Evolutionary conservation across 2,888 invertebrate species (phyloP), one percentile per base, ranked within the genome.

Genomic region (Molorchus minor): DNA sequence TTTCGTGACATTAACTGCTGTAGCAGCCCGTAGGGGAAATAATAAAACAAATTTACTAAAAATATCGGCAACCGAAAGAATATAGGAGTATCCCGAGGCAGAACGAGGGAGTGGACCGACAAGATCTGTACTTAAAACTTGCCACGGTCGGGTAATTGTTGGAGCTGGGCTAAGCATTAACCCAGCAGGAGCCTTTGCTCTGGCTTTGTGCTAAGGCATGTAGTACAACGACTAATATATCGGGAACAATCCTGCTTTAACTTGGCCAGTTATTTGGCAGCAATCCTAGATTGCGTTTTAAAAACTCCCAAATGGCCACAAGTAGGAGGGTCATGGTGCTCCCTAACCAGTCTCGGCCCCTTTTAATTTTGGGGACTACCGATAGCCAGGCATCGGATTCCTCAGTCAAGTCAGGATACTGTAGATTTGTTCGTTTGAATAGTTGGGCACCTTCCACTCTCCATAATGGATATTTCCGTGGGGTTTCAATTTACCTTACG

Each of bases 231-330:
- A 3, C 15, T 13, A 15, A 36, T 36, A 15, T 36, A 36, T n/a
- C n/a, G n/a, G n/a, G n/a, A n/a, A n/a, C n/a, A n/a, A n/a, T n/a
- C n/a, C n/a, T n/a, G n/a, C 12, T 36, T 12, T 15, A 8, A 8
- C 16, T 36, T 5, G 36, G 36, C 36, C 36, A 36, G 12, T 36
- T 36, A 36, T 12, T 36, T 2, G 4, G 36, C 36, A 8, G 36
- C 12, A 36, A 36, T 36, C 7, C 36, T 13, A 15, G 36, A 36
- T 13, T 5, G 16, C 2, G 49, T 54, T 54, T 54, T 54, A 12
- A 44, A 54, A 2, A 44, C 13, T 13, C 54, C 43, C 3, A 29
- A 12, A 15, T 29, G 51, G 5, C 57, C n/a, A n/a, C n/a, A n/a
- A n/a, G n/a, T n/a, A n/a, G n/a, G n/a, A n/a, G n/a, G n/a, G n/a